phyloP scores from a whole-genome alignment of 2,797 vertebrate species.

The Gadopsis marmoratus region DNA sequence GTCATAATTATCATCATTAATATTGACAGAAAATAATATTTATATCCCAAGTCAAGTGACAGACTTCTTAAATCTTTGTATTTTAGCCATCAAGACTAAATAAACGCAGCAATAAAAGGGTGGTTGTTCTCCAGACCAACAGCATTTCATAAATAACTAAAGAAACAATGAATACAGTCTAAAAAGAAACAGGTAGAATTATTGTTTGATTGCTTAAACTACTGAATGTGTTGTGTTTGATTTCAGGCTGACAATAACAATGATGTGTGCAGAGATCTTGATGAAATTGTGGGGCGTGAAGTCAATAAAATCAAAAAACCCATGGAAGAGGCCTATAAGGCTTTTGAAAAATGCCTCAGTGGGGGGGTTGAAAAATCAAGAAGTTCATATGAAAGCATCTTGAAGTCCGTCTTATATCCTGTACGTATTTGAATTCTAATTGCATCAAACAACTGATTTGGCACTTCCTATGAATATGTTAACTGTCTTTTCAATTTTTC shows the following conservation, averaged over 20 bases:
- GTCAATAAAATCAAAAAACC: background rate
- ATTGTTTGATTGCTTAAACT: background rate
- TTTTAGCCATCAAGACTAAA: background rate
- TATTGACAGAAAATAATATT: background rate
- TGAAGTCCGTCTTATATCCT: background rate
- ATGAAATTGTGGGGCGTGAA: background rate
- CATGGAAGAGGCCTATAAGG: background rate
- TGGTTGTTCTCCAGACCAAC: background rate
- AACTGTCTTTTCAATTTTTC: background rate
- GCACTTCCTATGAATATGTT: background rate
- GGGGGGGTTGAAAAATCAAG: constrained; percentile 45
- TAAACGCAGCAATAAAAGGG: background rate
- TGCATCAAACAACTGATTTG: background rate
- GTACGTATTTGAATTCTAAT: constrained; percentile 23
- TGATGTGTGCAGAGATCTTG: background rate
- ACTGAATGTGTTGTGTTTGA: background rate
- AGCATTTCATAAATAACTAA: background rate
- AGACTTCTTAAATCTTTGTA: background rate
- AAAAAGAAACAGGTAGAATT: background rate
- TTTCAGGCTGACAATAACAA: constrained; percentile 36
- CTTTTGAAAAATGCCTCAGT: constrained; percentile 36
- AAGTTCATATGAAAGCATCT: background rate
- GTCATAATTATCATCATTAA: background rate
- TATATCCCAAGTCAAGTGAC: no score
- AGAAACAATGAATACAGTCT: background rate